Base-by-base conservation (phyloP, 2,888 invertebrate genomes). In the Pandemis heparana region DNA sequence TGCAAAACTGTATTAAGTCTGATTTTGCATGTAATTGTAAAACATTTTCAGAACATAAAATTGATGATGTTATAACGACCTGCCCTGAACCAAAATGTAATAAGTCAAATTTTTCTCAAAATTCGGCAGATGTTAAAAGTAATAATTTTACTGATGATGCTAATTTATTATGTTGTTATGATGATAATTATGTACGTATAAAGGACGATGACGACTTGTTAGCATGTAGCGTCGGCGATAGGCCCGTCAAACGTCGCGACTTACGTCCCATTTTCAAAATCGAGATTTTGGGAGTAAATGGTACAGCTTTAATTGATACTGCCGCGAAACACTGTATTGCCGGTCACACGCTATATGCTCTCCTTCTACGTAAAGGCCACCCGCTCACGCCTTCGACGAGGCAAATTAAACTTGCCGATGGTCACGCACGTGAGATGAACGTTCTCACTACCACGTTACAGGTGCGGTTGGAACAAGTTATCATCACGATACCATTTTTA, bases 391-490 rank as follows among this genome's bases (percentile, higher is more conserved):
- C 60, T 8, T 38, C 39, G 32, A 60, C 38, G 14, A 32, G 23
- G 38, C 32, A 60, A 4, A 32, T 60, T 14, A 60, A 60, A 18
- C 60, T 60, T 60, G 60, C 60, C 18, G 60, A 60, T 32, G 60
- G 60, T 4, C 9, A 32, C 8, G 12, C 38, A 32, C 14, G 39
- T 5, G 32, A 38, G 38, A 60, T 60, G 60, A 38, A 60, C 38
- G 60, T 60, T 38, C 60, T 60, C n/a, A 39, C n/a, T 14, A 60
- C 60, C 38, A 60, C 60, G 38, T 60, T 60, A 39, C 38, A 60
- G 39, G 60, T 60, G 60, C 60, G 60, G 10, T 38, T 60, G 12
- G 60, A 60, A n/a, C 60, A 60, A 23, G 14, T 14, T 10, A 14
- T 60, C 23, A n/a, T 60, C 7, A 60, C 12, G 1, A n/a, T 60